phyloP scores from a whole-genome alignment of 2,797 vertebrate species.

The Myotis myotis region DNA sequence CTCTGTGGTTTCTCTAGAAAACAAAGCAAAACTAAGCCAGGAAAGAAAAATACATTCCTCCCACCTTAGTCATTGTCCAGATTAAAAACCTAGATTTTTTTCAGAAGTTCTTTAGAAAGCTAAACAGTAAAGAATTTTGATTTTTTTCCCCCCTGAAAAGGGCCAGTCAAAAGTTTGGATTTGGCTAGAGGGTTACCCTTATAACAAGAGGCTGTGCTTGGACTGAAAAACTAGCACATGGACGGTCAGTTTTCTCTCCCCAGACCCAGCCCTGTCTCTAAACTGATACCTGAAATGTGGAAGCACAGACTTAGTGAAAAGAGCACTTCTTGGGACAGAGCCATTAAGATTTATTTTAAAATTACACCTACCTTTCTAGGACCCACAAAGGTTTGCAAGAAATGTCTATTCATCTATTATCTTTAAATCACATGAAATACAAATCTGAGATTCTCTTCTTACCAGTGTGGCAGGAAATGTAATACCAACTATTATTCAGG shows the following conservation, averaged over 20 bases:
- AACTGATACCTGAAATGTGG: constrained; percentile 33
- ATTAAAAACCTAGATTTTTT: constrained; percentile 46
- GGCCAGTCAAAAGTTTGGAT: neutral
- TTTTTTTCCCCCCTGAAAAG: neutral
- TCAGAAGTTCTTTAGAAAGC: constrained; percentile 35
- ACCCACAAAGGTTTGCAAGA: neutral
- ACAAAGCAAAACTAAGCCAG: neutral
- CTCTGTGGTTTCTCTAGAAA: neutral
- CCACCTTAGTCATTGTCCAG: neutral
- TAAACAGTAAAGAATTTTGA: constrained; percentile 22
- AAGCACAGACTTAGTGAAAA: neutral
- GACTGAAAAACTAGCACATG: neutral
- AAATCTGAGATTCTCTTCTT: neutral
- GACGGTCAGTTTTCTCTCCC: neutral
- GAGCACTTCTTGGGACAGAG: neutral
- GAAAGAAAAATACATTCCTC: constrained; percentile 5
- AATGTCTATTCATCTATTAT: neutral
- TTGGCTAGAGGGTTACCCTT: neutral
- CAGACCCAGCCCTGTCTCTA: neutral
- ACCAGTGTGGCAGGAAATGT: neutral
- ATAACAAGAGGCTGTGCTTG: neutral
- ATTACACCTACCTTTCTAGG: neutral
- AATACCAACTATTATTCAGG: neutral
- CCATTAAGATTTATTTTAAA: constrained; percentile 28
- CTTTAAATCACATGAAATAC: constrained; percentile 30